Base-by-base conservation (phyloP, 2,797 vertebrate genomes). In the Channallabes apus region DNA sequence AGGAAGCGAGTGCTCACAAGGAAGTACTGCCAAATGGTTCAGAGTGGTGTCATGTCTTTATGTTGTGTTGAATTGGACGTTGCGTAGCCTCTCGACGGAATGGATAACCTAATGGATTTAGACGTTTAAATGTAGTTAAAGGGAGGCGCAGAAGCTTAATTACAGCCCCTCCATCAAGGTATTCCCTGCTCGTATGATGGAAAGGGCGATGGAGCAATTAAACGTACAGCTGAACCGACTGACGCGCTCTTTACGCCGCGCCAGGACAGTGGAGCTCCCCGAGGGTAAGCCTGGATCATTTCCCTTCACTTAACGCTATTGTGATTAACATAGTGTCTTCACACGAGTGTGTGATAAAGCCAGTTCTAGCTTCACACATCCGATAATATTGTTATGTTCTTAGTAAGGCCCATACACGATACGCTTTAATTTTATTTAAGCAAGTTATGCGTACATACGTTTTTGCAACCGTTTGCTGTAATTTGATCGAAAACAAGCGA, bases 171-270 rank as follows among this genome's bases (percentile, higher is more conserved):
- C 88, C 82, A 46, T 71, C 69, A 51, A 83, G n/a, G 85, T 80
- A 83, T 85, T 82, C 41, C 38, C 86, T 64, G 84, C 87, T 46
- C 96, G 58, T 96, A 99, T 96, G 93, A 99, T 99, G 98, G 98
- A 99, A 96, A 96, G 97, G 94, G 98, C 98, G 92, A 99, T 99
- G 98, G 98, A 99, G 94, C 98, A 99, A 92, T 92, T 96, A 0
- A 96, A 96, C 86, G 94, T 95, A 82, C 95, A 96, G 91, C 97
- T 99, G 68, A 98, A 93, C 88, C 96, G 98, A 67, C 94, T 99
- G 89, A 99, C 97, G 83, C 96, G 98, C 82, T 99, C 98, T 35
- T 94, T 99, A 68, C 97, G 98, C 89, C 96, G 97, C 84, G 98
- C 97, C 78, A 96, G 98, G 91, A 99, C 98, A 15, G 97, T 99